phyloP scores from a whole-genome alignment of 2,113 vertebrate genomes.

The Mirza zaza region DNA sequence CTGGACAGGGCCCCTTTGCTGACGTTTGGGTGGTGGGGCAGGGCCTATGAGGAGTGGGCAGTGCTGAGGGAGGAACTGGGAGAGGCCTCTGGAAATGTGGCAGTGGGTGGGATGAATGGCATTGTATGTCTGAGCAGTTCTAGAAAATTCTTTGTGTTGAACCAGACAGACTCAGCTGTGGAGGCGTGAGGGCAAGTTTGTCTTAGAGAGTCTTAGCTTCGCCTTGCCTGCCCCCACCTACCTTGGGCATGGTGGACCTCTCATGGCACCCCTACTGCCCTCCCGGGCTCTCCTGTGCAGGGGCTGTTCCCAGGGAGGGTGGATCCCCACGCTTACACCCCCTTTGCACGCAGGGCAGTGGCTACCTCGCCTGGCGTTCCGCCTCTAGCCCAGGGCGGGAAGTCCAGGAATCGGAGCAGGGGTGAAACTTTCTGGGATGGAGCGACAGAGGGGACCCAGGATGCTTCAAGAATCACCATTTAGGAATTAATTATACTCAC shows the following conservation, averaged over 20 bases:
- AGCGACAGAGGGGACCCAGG: rapidly evolving
- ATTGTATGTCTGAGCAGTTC: neutral
- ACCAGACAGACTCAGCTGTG: neutral
- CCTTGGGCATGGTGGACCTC: neutral
- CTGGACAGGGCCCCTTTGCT: neutral
- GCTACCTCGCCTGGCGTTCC: neutral
- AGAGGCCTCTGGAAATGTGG: neutral
- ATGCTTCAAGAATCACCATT: neutral
- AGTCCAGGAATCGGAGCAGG: neutral
- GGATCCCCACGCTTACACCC: neutral
- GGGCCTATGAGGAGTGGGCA: neutral
- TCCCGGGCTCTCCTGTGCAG: neutral
- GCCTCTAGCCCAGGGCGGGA: neutral
- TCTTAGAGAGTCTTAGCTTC: neutral
- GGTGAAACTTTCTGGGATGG: neutral
- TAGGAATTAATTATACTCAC: neutral
- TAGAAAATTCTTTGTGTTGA: neutral
- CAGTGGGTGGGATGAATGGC: neutral
- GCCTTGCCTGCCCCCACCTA: neutral
- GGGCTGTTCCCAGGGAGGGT: neutral
- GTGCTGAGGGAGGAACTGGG: neutral
- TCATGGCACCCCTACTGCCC: neutral
- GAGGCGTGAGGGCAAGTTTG: neutral
- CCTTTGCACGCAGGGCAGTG: too few relatives aligned
- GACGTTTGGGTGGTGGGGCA: neutral